Percentiles rank a stretch among this genome's conserved stretches.
Evolutionary conservation across 2,888 invertebrate genomes (phyloP).

Genomic region (Agonopterix alstromeriana): DNA sequence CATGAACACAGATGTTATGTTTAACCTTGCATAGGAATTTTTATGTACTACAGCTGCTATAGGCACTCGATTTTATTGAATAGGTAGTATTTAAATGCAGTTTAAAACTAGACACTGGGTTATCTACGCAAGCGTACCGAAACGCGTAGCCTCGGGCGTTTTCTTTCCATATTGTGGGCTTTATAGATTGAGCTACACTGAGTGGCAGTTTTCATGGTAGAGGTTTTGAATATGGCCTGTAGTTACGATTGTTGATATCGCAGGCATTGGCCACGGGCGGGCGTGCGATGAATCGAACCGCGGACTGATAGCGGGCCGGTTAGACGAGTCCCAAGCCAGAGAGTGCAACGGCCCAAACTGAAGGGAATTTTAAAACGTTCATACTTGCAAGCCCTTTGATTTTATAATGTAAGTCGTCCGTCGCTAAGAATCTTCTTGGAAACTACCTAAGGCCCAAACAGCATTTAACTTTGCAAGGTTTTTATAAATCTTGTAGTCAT

Average conservation of each 20-base stretch:
- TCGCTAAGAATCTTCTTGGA: not conserved
- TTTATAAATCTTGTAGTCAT: too few species aligned
- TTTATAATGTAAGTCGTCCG: slow-evolving; percentile 27
- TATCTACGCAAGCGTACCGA: not conserved
- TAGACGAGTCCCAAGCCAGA: slow-evolving; percentile 63
- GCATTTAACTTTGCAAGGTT: too few species aligned
- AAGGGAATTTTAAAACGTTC: slow-evolving; percentile 69
- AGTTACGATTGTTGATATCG: slow-evolving; percentile 63
- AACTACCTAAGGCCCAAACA: too few species aligned
- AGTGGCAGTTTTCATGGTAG: slow-evolving; percentile 23
- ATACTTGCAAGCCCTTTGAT: slow-evolving; percentile 58
- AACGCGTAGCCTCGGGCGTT: slow-evolving; percentile 3
- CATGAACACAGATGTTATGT: slow-evolving; percentile 5
- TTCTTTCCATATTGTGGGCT: slow-evolving; percentile 1
- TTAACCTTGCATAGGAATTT: slow-evolving; percentile 9
- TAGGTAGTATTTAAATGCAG: not conserved
- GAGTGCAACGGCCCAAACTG: slow-evolving; percentile 75
- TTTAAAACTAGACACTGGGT: not conserved
- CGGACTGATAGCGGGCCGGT: slow-evolving; percentile 73
- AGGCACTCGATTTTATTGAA: not conserved
- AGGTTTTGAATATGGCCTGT: slow-evolving; percentile 43
- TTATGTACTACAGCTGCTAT: slow-evolving; percentile 4
- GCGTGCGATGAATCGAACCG: slow-evolving; percentile 67
- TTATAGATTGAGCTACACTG: not conserved
- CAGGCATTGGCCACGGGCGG: slow-evolving; percentile 50